These are phyloP conservation scores for Magallana ariakensis DNA, from an alignment of 1,140 invertebrate genomes.

Conservation along the genomic window DNA sequence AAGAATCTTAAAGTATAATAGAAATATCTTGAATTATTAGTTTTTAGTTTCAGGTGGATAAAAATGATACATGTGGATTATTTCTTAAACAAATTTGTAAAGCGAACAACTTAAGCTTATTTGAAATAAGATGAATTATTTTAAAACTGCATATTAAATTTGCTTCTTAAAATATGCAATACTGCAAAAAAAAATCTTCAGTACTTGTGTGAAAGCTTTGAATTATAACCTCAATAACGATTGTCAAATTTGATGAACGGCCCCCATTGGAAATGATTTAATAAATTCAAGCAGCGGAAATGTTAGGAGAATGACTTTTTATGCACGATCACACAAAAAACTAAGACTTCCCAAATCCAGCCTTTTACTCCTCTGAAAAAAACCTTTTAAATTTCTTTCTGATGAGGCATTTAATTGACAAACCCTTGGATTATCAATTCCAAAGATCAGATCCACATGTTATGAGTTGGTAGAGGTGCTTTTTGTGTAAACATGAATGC, in stretches of 20 bases:
- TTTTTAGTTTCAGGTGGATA: no score
- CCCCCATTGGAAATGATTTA: background rate
- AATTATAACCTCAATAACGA: background rate
- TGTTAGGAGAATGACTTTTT: background rate
- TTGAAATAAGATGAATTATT: no score
- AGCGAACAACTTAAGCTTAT: no score
- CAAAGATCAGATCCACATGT: background rate
- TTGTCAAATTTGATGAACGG: slow-evolving; percentile 26
- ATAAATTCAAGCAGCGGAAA: background rate
- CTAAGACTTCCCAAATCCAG: background rate
- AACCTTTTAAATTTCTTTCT: slow-evolving; percentile 9
- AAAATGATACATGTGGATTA: no score
- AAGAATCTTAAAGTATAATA: no score
- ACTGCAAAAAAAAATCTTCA: no score
- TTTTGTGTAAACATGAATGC: background rate
- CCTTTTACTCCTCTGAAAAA: background rate
- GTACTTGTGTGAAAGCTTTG: no score
- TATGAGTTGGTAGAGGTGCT: background rate
- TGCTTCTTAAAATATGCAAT: no score
- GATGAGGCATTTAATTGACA: slow-evolving; percentile 23
- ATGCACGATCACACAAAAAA: slow-evolving; percentile 20
- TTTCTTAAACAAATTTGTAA: no score
- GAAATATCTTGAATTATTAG: no score
- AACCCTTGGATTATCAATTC: background rate
- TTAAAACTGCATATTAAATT: no score